A percentile compares a stretch with the other conserved stretches of the same genome.
Evolutionary conservation across 2,113 vertebrate genomes (phyloP).

Genomic region (Mellivora capensis): DNA sequence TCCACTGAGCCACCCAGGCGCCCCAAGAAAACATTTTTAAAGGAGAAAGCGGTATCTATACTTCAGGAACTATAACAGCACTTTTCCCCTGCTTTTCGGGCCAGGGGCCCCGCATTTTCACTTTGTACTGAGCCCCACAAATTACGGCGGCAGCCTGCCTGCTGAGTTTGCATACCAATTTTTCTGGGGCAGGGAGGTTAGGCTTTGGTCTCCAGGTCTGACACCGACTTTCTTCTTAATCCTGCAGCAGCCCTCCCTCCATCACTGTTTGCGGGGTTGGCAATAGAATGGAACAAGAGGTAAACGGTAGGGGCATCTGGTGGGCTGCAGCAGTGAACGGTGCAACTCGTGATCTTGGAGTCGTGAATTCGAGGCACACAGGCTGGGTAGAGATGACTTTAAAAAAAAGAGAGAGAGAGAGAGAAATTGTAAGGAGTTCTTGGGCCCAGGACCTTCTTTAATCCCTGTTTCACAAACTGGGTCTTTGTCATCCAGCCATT

Average conservation of each 20-base stretch:
- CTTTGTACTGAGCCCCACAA: background rate
- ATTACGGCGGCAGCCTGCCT: background rate
- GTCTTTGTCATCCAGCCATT: background rate
- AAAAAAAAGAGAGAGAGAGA: background rate
- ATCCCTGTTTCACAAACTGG: background rate
- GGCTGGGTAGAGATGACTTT: background rate
- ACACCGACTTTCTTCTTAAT: background rate
- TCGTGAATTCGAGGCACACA: background rate
- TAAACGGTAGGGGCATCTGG: background rate
- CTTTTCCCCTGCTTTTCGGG: background rate
- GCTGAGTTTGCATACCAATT: background rate
- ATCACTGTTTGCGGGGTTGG: background rate
- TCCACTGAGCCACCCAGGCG: no score
- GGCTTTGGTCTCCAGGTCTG: background rate
- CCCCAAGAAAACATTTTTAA: slow-evolving; percentile 10
- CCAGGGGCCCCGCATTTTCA: background rate
- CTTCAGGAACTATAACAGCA: background rate
- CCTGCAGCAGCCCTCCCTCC: background rate
- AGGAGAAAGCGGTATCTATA: background rate
- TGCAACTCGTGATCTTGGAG: background rate
- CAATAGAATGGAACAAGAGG: background rate
- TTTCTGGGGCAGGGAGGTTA: background rate
- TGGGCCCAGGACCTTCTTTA: background rate
- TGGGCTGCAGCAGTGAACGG: background rate
- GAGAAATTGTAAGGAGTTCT: background rate